These are phyloP conservation scores for Aphaenogaster rudis DNA, from an alignment of 1,140 invertebrate species.

Conservation along the genomic window DNA sequence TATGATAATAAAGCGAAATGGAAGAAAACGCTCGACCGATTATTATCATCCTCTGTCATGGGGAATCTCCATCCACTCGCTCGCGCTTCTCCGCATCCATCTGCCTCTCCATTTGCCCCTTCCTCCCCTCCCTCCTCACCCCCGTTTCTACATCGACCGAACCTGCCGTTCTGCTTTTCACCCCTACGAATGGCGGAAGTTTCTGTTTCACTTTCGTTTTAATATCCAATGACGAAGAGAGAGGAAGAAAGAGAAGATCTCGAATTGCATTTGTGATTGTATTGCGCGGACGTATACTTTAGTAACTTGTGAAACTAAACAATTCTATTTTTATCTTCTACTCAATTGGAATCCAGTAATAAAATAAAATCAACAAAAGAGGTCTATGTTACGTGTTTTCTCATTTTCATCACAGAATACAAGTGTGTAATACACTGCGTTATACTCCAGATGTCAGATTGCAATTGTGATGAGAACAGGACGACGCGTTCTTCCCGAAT, in stretches of 20 bases:
- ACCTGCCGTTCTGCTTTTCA: conserved; percentile 68
- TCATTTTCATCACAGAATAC: not conserved
- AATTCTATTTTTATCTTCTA: not conserved
- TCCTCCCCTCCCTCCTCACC: conserved; percentile 54
- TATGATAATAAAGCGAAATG: conserved; percentile 86
- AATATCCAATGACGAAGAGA: conserved; percentile 79
- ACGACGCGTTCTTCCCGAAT: not conserved
- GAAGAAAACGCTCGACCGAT: conserved; percentile 85
- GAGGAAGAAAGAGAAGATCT: conserved; percentile 12
- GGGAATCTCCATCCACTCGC: conserved; percentile 70
- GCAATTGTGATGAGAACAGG: not conserved
- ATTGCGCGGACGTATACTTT: not conserved
- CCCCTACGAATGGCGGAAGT: conserved; percentile 51
- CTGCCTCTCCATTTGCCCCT: conserved; percentile 67
- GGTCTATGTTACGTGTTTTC: not conserved
- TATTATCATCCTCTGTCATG: conserved; percentile 85
- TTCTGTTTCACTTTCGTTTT: conserved; percentile 80
- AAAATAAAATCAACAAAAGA: conserved; percentile 9
- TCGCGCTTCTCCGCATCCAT: conserved; percentile 70
- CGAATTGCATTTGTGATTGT: not conserved
- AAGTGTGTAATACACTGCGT: not conserved
- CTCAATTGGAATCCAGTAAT: not conserved
- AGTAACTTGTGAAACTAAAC: not conserved
- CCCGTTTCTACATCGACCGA: conserved; percentile 50
- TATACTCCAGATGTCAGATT: not conserved